Evolutionary conservation across 2,113 vertebrate genomes (phyloP), one percentile per base, ranked within the genome.

Genomic region (Emberiza fucata): DNA sequence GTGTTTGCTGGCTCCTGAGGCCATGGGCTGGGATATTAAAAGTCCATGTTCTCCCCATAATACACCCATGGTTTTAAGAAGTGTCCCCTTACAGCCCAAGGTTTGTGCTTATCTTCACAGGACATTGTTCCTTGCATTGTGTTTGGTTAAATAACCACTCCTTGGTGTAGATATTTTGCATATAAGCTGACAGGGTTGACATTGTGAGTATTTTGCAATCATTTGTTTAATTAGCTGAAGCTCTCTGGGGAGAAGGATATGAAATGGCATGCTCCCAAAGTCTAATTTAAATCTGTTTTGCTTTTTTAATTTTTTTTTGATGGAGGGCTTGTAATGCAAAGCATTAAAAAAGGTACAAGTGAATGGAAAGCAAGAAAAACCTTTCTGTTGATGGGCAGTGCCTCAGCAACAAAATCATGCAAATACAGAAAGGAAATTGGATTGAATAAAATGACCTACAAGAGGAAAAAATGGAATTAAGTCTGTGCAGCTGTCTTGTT

Each of bases 211-310:
- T 98, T 98, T 97, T 97, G 88, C 95, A 96, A 96, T 98, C 90
- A 96, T 98, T 98, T 97, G 93, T 98, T 98, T 98, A 98, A 98
- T 98, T 98, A 97, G 88, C 94, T 95, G 91, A 88, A 97, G 92
- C 84, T 97, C 97, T 97, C 89, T 86, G 88, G 97, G 95, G 97
- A 96, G 92, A 95, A 90, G 81, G 94, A 96, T 93, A 92, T 95
- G 95, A 97, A 97, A 97, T 97, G 94, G 92, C 95, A 84, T 88
- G 86, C 71, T 96, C 86, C 91, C 91, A 95, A 93, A 96, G 60
- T 86, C 89, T 91, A 72, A 97, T 95, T 96, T 87, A 95, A 97
- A 97, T 93, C 81, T 89, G 54, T n/a, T 94, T 97, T 91, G 61
- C 64, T 28, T 35, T 72, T 18, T 29, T 51, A 2, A 27, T 50